Conservation (phyloP, 2,113 vertebrate genomes). For the Oryzias celebensis region DNA sequence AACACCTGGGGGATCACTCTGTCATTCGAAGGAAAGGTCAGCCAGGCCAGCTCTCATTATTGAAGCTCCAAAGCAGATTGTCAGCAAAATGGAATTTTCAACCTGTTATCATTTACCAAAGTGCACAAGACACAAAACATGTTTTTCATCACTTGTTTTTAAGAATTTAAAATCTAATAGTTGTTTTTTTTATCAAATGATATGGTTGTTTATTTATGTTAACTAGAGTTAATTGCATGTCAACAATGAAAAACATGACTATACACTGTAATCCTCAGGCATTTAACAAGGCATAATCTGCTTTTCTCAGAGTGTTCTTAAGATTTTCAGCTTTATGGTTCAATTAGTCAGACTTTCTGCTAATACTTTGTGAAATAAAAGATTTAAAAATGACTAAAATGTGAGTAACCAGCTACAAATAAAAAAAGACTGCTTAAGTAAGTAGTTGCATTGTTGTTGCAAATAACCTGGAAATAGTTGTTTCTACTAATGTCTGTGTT, state of each 20-base stretch:
- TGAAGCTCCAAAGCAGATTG: conserved; percentile 11
- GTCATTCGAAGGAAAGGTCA: conserved; percentile 43
- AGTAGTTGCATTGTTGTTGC: too few species aligned
- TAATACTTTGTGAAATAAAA: conserved; percentile 2
- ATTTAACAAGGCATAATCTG: conserved; percentile 66
- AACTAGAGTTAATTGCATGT: conserved; percentile 20
- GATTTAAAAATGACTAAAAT: not conserved
- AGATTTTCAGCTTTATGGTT: conserved; percentile 29
- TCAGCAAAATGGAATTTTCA: not conserved
- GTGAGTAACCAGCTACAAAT: not conserved
- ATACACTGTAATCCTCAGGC: conserved; percentile 36
- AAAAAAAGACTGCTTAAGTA: too few species aligned
- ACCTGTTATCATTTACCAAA: too few species aligned
- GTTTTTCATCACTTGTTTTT: not conserved
- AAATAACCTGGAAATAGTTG: too few species aligned
- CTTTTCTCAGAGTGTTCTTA: conserved; percentile 40
- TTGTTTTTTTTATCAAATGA: not conserved
- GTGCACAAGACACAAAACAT: too few species aligned
- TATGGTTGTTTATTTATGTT: not conserved
- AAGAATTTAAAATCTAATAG: not conserved
- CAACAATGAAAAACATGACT: conserved; percentile 23
- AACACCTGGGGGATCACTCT: conserved; percentile 28
- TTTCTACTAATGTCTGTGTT: too few species aligned
- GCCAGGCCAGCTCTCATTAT: conserved; percentile 26
- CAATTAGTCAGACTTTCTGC: conserved; percentile 15